Evolutionary conservation across 2,888 invertebrate genomes (phyloP).

Genomic region (Leptinotarsa haldemani): DNA sequence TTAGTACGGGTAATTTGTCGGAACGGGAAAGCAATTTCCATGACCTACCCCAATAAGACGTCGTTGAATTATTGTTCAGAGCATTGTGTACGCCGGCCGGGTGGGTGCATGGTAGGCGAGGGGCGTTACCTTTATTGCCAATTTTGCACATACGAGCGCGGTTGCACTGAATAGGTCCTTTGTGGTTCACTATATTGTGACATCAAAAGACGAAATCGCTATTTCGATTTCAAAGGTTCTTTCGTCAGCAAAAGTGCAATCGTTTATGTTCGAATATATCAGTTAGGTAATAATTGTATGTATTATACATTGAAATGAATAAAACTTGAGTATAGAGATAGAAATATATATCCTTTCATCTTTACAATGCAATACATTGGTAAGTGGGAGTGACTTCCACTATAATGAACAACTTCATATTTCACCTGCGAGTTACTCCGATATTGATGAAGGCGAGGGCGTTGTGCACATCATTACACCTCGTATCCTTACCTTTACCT

Average conservation of each 20-base stretch:
- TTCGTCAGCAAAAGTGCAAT: not conserved
- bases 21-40: slow-evolving; percentile 46
- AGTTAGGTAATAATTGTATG: too few relatives aligned
- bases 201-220: slow-evolving; percentile 23
- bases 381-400: too few relatives aligned
- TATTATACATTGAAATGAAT: too few relatives aligned
- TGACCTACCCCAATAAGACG: slow-evolving; percentile 46
- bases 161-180: slow-evolving; percentile 19
- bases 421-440: too few relatives aligned
- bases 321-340: too few relatives aligned
- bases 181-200: slow-evolving; percentile 22
- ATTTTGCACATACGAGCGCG: slow-evolving; percentile 30
- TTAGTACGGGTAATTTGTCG: slow-evolving; percentile 54
- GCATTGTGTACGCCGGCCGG: slow-evolving; percentile 1
- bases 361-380: too few relatives aligned
- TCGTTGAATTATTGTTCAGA: slow-evolving; percentile 35
- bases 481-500: too few relatives aligned
- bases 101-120: not conserved
- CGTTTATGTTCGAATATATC: too few relatives aligned
- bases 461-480: too few relatives aligned
- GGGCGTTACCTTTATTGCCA: slow-evolving; percentile 31
- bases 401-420: too few relatives aligned
- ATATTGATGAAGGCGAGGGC: too few relatives aligned
- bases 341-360: too few relatives aligned
- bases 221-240: not conserved